Evolutionary conservation across 2,113 vertebrate species (phyloP).

Genomic region (Marmota monax): DNA sequence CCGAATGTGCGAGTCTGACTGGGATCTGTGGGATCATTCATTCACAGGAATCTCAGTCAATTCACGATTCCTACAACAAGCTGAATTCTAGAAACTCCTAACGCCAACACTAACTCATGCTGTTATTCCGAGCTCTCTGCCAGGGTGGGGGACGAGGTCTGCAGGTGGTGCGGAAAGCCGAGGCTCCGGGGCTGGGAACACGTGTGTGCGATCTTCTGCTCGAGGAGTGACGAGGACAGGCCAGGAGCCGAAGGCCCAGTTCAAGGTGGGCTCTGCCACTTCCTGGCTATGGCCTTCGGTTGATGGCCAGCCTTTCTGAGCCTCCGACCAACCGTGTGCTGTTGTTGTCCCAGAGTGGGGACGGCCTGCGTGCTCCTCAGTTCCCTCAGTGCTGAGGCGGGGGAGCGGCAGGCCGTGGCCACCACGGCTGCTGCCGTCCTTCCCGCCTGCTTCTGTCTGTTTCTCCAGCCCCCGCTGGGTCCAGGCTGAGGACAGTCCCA

Average conservation of each 20-base stretch:
- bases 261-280: too few species aligned
- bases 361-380: too few species aligned
- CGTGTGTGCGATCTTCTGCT: neutral
- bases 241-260: neutral
- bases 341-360: too few species aligned
- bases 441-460: neutral
- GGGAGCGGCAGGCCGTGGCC: too few species aligned
- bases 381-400: too few species aligned
- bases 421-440: too few species aligned
- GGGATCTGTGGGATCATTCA: too few species aligned
- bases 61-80: neutral
- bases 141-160: neutral
- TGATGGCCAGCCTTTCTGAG: neutral
- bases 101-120: neutral
- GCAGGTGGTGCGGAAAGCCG: neutral
- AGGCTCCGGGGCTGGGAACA: accelerated
- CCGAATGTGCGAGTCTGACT: too few species aligned
- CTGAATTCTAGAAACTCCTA: too few species aligned
- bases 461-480: neutral
- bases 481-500: accelerated
- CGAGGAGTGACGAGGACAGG: neutral
- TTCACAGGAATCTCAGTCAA: neutral
- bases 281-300: neutral
- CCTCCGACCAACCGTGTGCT: too few species aligned
- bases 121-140: neutral